phyloP scores from a whole-genome alignment of 2,113 vertebrate species.

The Excalfactoria chinensis region DNA sequence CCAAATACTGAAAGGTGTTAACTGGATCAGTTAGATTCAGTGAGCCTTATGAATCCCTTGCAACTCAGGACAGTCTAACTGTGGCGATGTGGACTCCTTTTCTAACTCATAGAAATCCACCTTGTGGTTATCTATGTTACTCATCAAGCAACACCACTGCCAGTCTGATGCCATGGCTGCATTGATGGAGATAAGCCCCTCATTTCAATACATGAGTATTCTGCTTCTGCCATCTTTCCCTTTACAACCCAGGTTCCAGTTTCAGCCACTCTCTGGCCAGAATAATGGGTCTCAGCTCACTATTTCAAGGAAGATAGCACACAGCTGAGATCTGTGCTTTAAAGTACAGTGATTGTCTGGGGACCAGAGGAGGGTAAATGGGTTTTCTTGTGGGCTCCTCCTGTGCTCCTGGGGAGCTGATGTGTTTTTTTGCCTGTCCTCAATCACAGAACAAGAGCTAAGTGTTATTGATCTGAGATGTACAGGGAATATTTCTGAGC shows the following conservation, averaged over 20 bases:
- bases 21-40: no score
- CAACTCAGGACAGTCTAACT: no score
- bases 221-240: neutral
- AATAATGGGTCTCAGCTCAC: neutral
- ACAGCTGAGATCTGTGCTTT: neutral
- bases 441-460: constrained; percentile 83
- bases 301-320: neutral
- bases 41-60: no score
- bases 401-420: constrained; percentile 80
- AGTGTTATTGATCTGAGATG: constrained; percentile 87
- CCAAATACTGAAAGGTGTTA: neutral
- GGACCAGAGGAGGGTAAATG: constrained; percentile 7
- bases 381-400: constrained; percentile 28
- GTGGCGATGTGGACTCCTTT: neutral
- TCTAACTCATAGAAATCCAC: neutral
- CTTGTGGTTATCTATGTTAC: neutral
- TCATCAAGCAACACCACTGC: neutral
- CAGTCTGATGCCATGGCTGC: neutral
- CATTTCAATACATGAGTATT: fast-evolving
- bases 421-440: constrained; percentile 82
- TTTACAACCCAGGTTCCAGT: neutral
- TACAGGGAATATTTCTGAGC: constrained; percentile 80
- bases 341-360: neutral
- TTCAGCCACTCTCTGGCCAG: neutral
- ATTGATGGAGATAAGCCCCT: neutral